These are phyloP conservation scores for Strix occidentalis DNA, from an alignment of 2,797 vertebrate species.

Conservation along the genomic window DNA sequence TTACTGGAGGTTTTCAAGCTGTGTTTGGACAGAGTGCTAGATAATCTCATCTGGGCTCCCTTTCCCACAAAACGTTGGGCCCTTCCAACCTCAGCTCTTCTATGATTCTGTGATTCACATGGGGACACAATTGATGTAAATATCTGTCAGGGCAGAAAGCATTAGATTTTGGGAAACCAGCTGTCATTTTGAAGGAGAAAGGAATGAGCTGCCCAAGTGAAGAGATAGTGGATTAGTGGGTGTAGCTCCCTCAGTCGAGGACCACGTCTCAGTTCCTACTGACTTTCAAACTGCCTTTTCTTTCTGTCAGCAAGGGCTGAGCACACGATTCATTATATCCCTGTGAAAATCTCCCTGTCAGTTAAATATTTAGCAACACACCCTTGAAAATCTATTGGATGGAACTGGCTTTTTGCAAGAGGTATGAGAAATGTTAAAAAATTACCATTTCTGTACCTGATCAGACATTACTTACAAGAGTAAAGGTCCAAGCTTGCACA, in stretches of 20 bases:
- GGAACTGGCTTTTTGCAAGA: background rate
- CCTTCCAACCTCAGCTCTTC: background rate
- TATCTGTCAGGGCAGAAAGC: background rate
- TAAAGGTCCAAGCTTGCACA: background rate
- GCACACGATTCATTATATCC: accelerated
- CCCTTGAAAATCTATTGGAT: background rate
- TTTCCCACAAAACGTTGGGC: background rate
- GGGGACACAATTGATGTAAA: background rate
- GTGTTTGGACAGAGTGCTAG: background rate
- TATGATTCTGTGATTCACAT: background rate
- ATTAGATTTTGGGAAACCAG: background rate
- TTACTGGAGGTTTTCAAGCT: background rate
- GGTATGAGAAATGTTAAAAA: background rate
- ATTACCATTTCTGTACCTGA: background rate
- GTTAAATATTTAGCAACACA: background rate
- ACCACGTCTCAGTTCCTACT: accelerated
- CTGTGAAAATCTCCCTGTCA: background rate
- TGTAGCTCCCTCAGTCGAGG: background rate
- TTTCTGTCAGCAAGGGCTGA: background rate
- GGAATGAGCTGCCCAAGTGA: background rate
- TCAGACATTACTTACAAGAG: background rate
- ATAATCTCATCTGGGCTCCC: background rate
- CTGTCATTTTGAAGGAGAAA: background rate
- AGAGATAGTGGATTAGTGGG: background rate
- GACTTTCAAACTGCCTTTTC: background rate